A percentile compares a stretch with the other conserved stretches of the same genome.
These are phyloP conservation scores for Caenorhabditis sp. DNA, from an alignment of 2,888 invertebrate genomes.

Conservation along the genomic window DNA sequence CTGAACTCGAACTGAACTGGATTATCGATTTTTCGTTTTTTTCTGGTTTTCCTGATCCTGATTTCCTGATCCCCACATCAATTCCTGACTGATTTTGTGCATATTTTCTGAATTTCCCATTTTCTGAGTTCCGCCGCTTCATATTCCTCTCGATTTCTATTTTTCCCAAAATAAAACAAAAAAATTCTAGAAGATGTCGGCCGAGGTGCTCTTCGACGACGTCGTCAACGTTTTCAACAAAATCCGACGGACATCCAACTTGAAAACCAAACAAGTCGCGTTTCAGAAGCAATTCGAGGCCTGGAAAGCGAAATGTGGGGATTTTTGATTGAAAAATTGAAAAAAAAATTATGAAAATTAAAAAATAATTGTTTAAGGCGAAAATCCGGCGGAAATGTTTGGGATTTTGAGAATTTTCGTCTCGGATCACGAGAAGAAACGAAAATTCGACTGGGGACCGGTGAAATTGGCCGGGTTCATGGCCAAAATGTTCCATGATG, in stretches of 20 bases:
- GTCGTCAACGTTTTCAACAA: slow-evolving; percentile 60
- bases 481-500: slow-evolving; percentile 56
- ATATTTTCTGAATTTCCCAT: slow-evolving; percentile 3
- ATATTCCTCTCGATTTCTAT: too few relatives aligned
- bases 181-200: slow-evolving; percentile 10
- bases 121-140: background rate
- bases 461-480: slow-evolving; percentile 56
- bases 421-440: slow-evolving; percentile 88
- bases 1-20: too few relatives aligned
- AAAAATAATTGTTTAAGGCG: slow-evolving; percentile 36
- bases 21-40: background rate
- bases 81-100: too few relatives aligned
- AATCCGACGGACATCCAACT: slow-evolving; percentile 49
- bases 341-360: background rate
- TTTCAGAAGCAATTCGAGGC: slow-evolving; percentile 47
- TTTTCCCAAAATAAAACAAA: too few relatives aligned
- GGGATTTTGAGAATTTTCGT: slow-evolving; percentile 86
- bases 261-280: slow-evolving; percentile 44
- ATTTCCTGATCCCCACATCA: too few relatives aligned
- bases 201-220: slow-evolving; percentile 42
- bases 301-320: slow-evolving; percentile 33
- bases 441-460: slow-evolving; percentile 65
- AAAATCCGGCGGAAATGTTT: slow-evolving; percentile 21
- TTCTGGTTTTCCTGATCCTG: background rate
- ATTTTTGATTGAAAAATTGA: background rate